Evolutionary conservation across 1,140 invertebrate genomes (phyloP), one percentile per base, ranked within the genome.

Genomic region (Halyomorpha halys): DNA sequence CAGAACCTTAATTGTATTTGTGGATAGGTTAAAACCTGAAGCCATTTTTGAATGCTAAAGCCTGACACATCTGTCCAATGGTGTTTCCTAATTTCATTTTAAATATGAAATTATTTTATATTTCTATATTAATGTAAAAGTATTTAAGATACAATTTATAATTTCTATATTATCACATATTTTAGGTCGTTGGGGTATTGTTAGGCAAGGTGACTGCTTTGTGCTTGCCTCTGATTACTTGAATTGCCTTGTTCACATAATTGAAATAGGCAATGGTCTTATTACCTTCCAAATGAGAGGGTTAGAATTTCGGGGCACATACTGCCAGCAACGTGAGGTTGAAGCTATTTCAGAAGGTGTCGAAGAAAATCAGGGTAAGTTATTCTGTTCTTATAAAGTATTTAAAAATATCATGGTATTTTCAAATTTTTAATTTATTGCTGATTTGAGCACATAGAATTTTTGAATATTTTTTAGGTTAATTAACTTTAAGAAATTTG

Each of bases 251-350:
- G 94, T 99, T 0, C 97, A 99, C 74, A 89, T 99, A 56, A 89
- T 99, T 53, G 97, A 99, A 78, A 79, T 98, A 70, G 97, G 94
- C n/a, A 99, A 99, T 75, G 96, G 97, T 1, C 79, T 99, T 44
- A 92, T 98, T 5, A 99, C 97, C 0, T 99, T 99, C 78, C 97
- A 99, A 80, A 82, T 99, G 73, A 80, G 97, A 66, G 97, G 97
- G 5, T 76, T 99, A 4, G 97, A 99, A 77, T 99, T 99, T 76
- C 78, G 95, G 63, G 97, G 94, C 66, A 99, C 97, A 2, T 99
- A 99, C 74, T 99, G 97, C 76, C 97, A 99, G 74, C 97, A 99
- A 75, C 76, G 92, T 65, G 92, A 95, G 76, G 91, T 97, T 9
- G 94, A 97, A 79, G 97, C 97, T 11, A 99, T 99, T 44, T 95